Conservation (phyloP, 2,888 invertebrate species). For the Alviniconcha strummeri region DNA sequence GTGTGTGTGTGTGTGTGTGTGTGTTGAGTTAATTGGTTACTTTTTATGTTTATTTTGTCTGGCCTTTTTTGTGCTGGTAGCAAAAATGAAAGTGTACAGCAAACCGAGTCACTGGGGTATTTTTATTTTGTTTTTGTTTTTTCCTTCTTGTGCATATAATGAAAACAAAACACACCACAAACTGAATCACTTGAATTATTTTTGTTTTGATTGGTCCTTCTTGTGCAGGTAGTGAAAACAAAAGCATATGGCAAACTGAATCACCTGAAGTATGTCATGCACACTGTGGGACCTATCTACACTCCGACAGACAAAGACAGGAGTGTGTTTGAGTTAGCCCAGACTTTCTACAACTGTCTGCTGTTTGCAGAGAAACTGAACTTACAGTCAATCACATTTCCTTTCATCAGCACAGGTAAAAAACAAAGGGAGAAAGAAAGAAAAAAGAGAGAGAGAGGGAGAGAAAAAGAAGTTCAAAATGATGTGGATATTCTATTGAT, state of each 20-base stretch:
- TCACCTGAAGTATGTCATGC: conserved; percentile 49
- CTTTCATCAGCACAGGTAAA: conserved; percentile 52
- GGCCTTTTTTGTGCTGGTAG: background rate
- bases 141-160: background rate
- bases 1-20: conserved; percentile 3
- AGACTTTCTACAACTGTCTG: conserved; percentile 39
- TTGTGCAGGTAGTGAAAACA: conserved; percentile 52
- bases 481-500: too few species aligned
- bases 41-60: background rate
- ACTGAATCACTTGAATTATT: background rate
- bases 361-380: conserved; percentile 28
- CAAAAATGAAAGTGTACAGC: background rate
- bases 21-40: background rate
- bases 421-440: too few species aligned
- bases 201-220: background rate
- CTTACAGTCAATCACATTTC: conserved; percentile 43
- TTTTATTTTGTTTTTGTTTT: background rate
- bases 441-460: background rate
- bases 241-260: conserved; percentile 49
- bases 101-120: background rate
- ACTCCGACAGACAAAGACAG: conserved; percentile 31
- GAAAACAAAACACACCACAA: too few species aligned
- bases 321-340: conserved; percentile 43
- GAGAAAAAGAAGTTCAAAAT: too few species aligned
- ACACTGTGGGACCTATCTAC: conserved; percentile 58